Evolutionary conservation across 2,888 invertebrate species (phyloP), one percentile per base, ranked within the genome.

Genomic region (Lasioglossum marginatum): DNA sequence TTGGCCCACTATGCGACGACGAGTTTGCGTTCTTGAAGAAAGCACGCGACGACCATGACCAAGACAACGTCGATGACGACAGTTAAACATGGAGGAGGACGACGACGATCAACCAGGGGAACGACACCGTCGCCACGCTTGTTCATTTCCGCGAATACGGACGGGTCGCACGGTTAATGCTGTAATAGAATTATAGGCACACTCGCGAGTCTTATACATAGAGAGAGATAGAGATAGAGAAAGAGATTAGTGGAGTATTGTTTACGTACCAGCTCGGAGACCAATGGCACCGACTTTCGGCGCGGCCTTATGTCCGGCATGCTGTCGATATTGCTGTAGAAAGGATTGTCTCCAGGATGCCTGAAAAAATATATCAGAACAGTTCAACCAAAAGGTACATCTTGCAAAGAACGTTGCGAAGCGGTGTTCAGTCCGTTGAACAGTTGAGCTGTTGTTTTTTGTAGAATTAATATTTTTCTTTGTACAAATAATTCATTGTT

Each of bases 291-390:
- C 78, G 99, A 99, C 96, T 99, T 99, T 95, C 99, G 97, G 93
- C 99, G 97, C 79, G 99, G 99, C 94, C 99, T 97, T 95, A 99
- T 99, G 95, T 99, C 99, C 77, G 99, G 99, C 98, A 99, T 99
- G 95, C 99, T 99, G 97, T 99, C 99, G 96, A 99, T 99, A 96
- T 99, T 99, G 96, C 99, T 99, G 97, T 99, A 99, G 96, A 99
- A 99, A 16, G 99, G 99, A 96, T 99, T 99, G 96, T 99, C 98
- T 91, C 98, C 98, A 34, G 98, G 98, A 94, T 98, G 98, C 92
- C 98, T 98, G 96, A 27, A 96, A 96, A 70, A 70, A 70, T n/a
- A 70, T 40, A n/a, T 12, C 40, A 12, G n/a, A 70, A 40, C 40
- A 40, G 14, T 14, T 70, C 2, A 40, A 27, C 23, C 1, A 4